Evolutionary conservation across 2,113 vertebrate genomes (phyloP).

Genomic region (Burhinus bistriatus): DNA sequence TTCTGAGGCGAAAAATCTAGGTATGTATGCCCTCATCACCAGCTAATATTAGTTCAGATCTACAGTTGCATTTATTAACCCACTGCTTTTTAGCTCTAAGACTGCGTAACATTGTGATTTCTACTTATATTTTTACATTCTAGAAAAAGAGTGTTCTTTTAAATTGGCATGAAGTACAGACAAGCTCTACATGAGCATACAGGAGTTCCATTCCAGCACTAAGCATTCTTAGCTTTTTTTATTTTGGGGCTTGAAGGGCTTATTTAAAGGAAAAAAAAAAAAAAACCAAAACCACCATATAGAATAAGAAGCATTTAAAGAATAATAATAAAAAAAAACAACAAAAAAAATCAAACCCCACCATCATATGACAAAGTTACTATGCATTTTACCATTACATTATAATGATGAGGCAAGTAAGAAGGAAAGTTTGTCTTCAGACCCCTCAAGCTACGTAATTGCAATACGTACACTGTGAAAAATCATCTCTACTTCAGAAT

Average conservation of each 20-base stretch:
- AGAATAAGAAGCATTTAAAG: not conserved
- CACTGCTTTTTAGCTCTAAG: not conserved
- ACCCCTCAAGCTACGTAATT: not conserved
- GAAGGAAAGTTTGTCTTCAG: not conserved
- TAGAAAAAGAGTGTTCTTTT: not conserved
- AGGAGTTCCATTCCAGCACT: not conserved
- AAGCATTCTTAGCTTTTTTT: not conserved
- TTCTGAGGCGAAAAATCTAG: conserved; percentile 42
- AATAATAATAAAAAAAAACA: not conserved
- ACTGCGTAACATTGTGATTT: not conserved
- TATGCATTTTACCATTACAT: not conserved
- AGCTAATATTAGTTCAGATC: conserved; percentile 54
- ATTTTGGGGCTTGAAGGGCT: not conserved
- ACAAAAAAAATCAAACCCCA: not conserved
- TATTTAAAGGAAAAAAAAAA: not conserved
- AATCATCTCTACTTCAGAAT: not conserved
- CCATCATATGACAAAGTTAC: not conserved
- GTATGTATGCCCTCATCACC: conserved; percentile 19
- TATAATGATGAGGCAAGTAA: not conserved
- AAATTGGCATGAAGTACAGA: not conserved
- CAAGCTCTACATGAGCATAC: not conserved
- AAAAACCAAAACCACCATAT: not conserved
- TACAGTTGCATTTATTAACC: not conserved
- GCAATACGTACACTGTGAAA: not conserved
- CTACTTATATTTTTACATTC: not conserved